Base-by-base conservation (phyloP, 1,140 invertebrate genomes). In the Zophobas morio region DNA sequence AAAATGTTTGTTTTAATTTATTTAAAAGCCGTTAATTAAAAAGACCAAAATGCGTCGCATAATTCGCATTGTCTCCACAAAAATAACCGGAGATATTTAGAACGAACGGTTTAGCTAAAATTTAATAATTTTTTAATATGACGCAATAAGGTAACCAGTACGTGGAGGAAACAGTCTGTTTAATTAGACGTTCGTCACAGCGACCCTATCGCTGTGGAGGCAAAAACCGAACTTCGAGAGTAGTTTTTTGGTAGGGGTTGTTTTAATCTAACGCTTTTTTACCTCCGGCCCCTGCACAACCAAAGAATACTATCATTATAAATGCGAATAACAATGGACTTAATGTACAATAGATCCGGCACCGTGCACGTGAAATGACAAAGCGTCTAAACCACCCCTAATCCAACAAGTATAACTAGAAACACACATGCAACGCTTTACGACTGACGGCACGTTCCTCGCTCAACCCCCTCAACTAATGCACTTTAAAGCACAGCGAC, bases 341-440 rank as follows among this genome's bases (percentile, higher is more conserved):
- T 79, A 82, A 78, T 80, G 60, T 66, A 80, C 79, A 82, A 82
- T 81, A 63, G 81, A 47, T 74, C 54, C 75, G 79, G 66, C 54
- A 60, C 54, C 33, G 79, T 78, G 80, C 80, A 82, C 81, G 81
- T 82, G 82, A 84, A 84, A 81, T 76, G 81, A 84, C 82, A 84
- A 84, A 82, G 81, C 80, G 80, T 60, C 66, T 75, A 80, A 82
- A 84, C 82, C 82, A 82, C 81, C 82, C 82, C 79, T 84, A 84
- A 84, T 84, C 82, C 82, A 82, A 84, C 82, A 84, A 84, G 82
- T 84, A 84, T 81, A 82, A 84, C 82, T 84, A 81, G 82, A 84
- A 84, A 82, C 81, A 81, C 82, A 82, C 79, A 81, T 80, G 77
- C 77, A 77, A 71, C 66, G 75, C 70, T 77, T 80, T 75, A 81